Percentiles rank a stretch among this genome's conserved stretches.
Evolutionary conservation across 1,140 invertebrate species (phyloP).

Genomic region (Chelonus insularis): DNA sequence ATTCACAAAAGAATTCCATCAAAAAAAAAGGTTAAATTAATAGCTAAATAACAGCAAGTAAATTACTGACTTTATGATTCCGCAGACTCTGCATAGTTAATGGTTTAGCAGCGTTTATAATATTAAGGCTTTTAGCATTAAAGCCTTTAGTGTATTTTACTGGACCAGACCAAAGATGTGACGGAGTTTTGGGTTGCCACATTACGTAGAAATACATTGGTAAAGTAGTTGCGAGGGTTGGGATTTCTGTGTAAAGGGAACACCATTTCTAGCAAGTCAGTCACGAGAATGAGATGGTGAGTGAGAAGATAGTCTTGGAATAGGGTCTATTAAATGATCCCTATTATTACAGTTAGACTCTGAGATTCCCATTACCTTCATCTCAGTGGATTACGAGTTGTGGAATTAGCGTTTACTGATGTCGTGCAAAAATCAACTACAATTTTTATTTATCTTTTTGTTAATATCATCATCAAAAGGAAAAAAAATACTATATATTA

Average conservation of each 20-base stretch:
- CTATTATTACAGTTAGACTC: slow-evolving; percentile 51
- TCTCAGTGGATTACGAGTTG: slow-evolving; percentile 48
- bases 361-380: slow-evolving; percentile 46
- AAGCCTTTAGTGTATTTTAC: too few relatives aligned
- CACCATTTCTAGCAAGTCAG: too few relatives aligned
- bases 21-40: too few relatives aligned
- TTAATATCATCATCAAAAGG: too few relatives aligned
- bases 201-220: slow-evolving; percentile 12
- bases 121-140: too few relatives aligned
- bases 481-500: neutral
- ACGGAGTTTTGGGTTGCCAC: too few relatives aligned
- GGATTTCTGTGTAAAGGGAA: neutral
- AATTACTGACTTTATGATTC: too few relatives aligned
- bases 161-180: too few relatives aligned
- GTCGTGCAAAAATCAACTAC: slow-evolving; percentile 43
- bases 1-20: too few relatives aligned
- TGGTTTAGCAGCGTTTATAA: too few relatives aligned
- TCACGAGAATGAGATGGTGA: slow-evolving; percentile 6
- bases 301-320: slow-evolving; percentile 18
- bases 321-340: slow-evolving; percentile 50
- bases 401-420: slow-evolving; percentile 47
- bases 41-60: too few relatives aligned
- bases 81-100: too few relatives aligned
- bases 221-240: slow-evolving; percentile 12
- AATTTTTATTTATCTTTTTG: slow-evolving; percentile 2